Evolutionary conservation across 1,140 invertebrate species (phyloP), one percentile per base, ranked within the genome.

Genomic region (Macrobrachium nipponense): DNA sequence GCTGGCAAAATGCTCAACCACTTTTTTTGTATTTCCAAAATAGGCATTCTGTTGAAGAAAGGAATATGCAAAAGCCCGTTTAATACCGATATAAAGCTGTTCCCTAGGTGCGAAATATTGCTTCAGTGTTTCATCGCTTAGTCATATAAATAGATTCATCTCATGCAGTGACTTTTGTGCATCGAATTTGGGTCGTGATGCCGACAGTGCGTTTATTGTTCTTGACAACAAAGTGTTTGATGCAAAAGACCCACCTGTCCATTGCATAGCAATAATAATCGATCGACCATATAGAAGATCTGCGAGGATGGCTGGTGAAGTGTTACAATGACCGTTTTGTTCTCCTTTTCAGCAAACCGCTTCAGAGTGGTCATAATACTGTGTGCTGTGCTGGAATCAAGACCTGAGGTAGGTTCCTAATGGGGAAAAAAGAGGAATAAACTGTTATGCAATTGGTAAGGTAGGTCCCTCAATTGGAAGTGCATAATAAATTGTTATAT

Each of bases 261-360:
- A 86, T 94, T 93, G 89, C 94, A 95, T 17, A 97, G 91, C 36
- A 97, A 91, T n/a, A 97, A 91, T 72, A 97, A 91, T 90, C 95
- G 95, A 91, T 95, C 95, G 90, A 97, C 96, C 93, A 96, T 95
- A 91, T 96, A 95, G 91, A 97, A 97, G 91, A 97, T 96, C 91
- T 96, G 95, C 72, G 96, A 97, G 60, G 96, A 96, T 0, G 96
- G 96, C 90, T 97, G 96, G 91, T 97, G 96, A 15, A 97, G 94
- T 36, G 96, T 96, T 27, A 96, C 93, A 60, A 97, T 94, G 58
- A 97, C 94, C 5, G 95, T 96, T 91, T 96, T 97, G 76, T 95
- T 94, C 90, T 95, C 95, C 86, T 95, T 93, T 82, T 94, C 93
- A 0, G 95, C 95, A 89, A 95, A 96, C 58, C 94, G 93, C 91